Evolutionary conservation across 2,888 invertebrate species (phyloP), one percentile per base, ranked within the genome.

Genomic region (Myopa tessellatipennis): DNA sequence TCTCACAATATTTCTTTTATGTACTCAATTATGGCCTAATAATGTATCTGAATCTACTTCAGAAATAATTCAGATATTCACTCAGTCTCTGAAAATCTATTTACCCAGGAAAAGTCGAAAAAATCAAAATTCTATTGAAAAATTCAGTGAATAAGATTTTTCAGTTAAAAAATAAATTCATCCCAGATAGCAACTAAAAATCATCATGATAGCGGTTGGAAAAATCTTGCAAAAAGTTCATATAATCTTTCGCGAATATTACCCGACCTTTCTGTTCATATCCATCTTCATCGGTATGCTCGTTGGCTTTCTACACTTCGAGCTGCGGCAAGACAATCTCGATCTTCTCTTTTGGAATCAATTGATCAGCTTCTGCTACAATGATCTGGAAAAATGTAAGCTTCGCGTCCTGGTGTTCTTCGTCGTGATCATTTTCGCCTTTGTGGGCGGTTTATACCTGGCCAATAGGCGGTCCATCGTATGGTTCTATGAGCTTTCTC

Each of bases 331-430:
- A 60, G 81, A 84, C 18, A 80, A 79, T 40, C 81, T 82, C 14
- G 83, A 85, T 75, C 79, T 84, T 10, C 76, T 83, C 18, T 82
- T 82, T 55, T 85, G 83, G 83, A 82, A 77, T 75, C 78, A 81
- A 26, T 58, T 82, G 2, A 6, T 84, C 34, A 52, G 73, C 26
- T 81, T 75, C 18, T 76, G 68, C 50, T 83, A 81, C 68, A 79
- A 81, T 18, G 81, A 82, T 58, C 67, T 82, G 72, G 83, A 83
- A 63, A 81, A 81, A 36, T 77, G 82, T 18, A 80, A 82, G 0
- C 71, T 83, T 8, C 50, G 83, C 14, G 75, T 84, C 1, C 77
- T 85, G 3, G 71, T 84, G 69, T 40, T 83, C 4, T 16, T 83
- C 1, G 74, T 85, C 0, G 80, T 82, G 8, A 74, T 76, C n/a